phyloP scores from a whole-genome alignment of 1,140 invertebrate species.

The Papilio machaon region DNA sequence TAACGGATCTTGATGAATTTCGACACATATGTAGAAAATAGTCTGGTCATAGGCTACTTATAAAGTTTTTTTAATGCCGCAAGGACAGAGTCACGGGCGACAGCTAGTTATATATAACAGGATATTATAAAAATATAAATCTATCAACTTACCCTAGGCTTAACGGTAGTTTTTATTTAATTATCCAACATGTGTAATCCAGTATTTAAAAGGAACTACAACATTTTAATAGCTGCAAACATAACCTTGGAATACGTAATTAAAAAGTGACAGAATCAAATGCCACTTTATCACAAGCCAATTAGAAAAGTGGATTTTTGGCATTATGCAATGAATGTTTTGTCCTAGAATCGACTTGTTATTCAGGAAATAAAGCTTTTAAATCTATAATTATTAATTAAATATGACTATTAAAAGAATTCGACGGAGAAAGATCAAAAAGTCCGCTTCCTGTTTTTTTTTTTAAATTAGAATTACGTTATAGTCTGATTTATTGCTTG shows the following conservation, averaged over 20 bases:
- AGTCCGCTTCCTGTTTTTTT: conserved; percentile 30
- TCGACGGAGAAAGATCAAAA: conserved; percentile 37
- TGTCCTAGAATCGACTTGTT: conserved; percentile 33
- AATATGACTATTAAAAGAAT: conserved; percentile 55
- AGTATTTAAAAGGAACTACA: conserved; percentile 52
- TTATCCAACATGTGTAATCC: conserved; percentile 49
- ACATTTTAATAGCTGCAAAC: conserved; percentile 52
- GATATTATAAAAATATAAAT: background rate
- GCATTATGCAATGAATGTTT: conserved; percentile 27
- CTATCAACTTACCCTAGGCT: background rate
- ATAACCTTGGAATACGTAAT: conserved; percentile 56
- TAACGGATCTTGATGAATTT: too few relatives aligned
- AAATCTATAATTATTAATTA: conserved; percentile 15
- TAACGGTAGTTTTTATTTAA: conserved; percentile 27
- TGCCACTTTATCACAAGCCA: background rate
- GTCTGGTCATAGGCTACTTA: too few relatives aligned
- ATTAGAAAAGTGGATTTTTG: conserved; percentile 35
- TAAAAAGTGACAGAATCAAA: conserved; percentile 54
- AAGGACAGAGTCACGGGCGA: too few relatives aligned
- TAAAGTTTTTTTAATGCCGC: too few relatives aligned
- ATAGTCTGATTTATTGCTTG: conserved; percentile 10
- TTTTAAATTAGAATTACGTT: conserved; percentile 9
- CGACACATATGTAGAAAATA: too few relatives aligned
- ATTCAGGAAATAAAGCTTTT: conserved; percentile 35
- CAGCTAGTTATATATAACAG: background rate